These are phyloP conservation scores for Cranoglanis bouderius DNA, from an alignment of 2,113 vertebrate genomes.

Conservation along the genomic window DNA sequence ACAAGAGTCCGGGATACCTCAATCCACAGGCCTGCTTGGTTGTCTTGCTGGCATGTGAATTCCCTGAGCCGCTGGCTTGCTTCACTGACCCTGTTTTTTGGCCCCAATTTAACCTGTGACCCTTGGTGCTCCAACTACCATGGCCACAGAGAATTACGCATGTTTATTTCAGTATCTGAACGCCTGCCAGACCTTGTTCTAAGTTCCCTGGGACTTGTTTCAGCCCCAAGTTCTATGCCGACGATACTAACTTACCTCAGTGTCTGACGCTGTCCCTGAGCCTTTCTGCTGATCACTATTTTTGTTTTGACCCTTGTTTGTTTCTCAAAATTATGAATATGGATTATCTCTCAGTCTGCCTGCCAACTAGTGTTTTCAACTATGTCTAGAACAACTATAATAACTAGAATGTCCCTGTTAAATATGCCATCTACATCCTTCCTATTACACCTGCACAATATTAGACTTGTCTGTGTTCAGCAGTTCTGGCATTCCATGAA, in stretches of 20 bases:
- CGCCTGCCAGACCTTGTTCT: not conserved
- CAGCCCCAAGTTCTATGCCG: not conserved
- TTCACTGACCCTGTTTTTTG: not conserved
- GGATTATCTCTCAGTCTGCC: not conserved
- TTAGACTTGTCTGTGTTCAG: not conserved
- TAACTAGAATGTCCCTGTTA: not conserved
- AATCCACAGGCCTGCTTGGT: not conserved
- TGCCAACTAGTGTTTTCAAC: not conserved
- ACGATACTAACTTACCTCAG: not conserved
- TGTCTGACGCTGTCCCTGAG: not conserved
- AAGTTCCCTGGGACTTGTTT: not conserved
- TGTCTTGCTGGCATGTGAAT: not conserved
- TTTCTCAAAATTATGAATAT: not conserved
- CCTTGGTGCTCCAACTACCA: not conserved
- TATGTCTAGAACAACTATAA: not conserved
- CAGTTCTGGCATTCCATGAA: conserved; percentile 14
- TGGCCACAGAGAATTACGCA: not conserved
- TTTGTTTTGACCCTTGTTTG: not conserved
- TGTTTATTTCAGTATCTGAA: not conserved
- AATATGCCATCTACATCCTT: not conserved
- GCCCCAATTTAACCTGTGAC: not conserved
- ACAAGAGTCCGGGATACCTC: not conserved
- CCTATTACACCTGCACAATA: not conserved
- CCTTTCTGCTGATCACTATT: not conserved
- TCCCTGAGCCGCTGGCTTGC: not conserved